These are phyloP conservation scores for Halcyon chelicuti DNA, from an alignment of 2,797 vertebrate species.

Conservation along the genomic window DNA sequence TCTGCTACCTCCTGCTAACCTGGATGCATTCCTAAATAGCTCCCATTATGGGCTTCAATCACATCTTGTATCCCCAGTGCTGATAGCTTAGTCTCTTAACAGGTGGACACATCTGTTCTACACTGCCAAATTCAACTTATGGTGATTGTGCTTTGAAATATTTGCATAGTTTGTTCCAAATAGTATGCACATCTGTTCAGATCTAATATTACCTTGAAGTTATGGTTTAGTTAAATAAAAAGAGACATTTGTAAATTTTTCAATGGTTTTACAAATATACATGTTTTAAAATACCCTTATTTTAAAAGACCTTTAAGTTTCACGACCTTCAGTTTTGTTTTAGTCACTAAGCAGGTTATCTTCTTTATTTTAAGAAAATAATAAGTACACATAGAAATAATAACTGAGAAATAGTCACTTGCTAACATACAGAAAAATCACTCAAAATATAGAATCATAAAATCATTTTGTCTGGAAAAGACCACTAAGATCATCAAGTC, in stretches of 20 bases:
- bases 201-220: constrained; percentile 63
- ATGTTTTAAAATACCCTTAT: neutral
- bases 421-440: neutral
- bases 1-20: constrained; percentile 60
- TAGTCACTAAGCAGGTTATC: neutral
- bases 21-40: constrained; percentile 66
- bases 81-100: constrained; percentile 59
- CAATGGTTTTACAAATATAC: neutral
- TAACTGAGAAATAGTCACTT: neutral
- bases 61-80: constrained; percentile 59
- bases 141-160: constrained; percentile 66
- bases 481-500: neutral
- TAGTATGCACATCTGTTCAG: constrained; percentile 68
- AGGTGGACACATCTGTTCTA: constrained; percentile 78
- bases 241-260: neutral
- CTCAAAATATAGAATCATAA: neutral
- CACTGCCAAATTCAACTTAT: constrained; percentile 67
- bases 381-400: neutral
- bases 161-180: constrained; percentile 66
- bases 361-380: neutral
- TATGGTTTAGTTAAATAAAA: constrained; percentile 38
- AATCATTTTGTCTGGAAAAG: neutral
- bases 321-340: neutral
- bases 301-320: neutral
- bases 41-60: constrained; percentile 39